A percentile compares a stretch with the other conserved stretches of the same genome.
Evolutionary conservation across 2,888 invertebrate genomes (phyloP).

Genomic region (Perithous albicinctus): DNA sequence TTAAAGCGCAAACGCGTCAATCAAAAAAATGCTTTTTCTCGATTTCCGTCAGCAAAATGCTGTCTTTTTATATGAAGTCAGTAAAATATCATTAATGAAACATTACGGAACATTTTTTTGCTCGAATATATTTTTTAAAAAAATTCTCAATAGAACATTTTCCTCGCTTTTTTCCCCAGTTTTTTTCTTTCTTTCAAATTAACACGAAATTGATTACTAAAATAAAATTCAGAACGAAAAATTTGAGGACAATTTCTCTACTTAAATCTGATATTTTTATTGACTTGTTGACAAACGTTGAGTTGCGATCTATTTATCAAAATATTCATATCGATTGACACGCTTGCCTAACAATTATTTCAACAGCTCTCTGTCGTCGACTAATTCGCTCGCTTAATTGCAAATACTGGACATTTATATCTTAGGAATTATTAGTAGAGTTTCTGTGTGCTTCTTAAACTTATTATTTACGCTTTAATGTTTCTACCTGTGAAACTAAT

Average conservation of each 20-base stretch:
- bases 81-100: background rate
- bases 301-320: background rate
- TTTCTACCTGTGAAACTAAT: conserved; percentile 14
- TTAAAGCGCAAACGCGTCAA: conserved; percentile 18
- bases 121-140: no score
- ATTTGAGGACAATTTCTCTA: background rate
- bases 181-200: no score
- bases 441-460: conserved; percentile 33
- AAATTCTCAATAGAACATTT: no score
- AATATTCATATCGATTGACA: background rate
- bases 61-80: background rate
- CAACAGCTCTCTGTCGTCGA: conserved; percentile 3
- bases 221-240: no score
- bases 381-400: conserved; percentile 37
- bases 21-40: conserved; percentile 3
- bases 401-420: conserved; percentile 58
- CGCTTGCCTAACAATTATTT: background rate
- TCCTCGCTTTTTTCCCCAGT: no score
- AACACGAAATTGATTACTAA: no score
- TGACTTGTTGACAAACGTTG: background rate
- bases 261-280: background rate
- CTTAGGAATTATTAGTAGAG: conserved; percentile 45
- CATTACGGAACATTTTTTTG: no score
- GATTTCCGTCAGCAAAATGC: background rate
- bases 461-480: background rate